Evolutionary conservation across 2,888 invertebrate genomes (phyloP).

Genomic region (Drosophila eohydei): DNA sequence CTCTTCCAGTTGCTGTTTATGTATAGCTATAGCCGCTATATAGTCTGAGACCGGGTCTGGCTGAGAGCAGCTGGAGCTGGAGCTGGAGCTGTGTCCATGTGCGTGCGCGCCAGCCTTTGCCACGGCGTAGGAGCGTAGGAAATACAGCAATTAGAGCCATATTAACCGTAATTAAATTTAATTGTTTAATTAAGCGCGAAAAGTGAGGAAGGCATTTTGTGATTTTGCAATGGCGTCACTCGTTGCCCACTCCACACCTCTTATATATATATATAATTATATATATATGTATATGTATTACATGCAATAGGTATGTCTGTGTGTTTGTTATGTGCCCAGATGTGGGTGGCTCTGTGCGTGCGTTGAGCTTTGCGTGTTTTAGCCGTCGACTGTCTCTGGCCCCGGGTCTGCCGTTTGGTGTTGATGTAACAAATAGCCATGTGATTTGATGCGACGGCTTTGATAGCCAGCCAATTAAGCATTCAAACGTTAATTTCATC

Average conservation of each 20-base stretch:
- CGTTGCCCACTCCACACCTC: constrained; percentile 13
- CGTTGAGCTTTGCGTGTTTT: constrained; percentile 64
- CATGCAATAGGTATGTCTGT: constrained; percentile 8
- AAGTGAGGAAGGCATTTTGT: constrained; percentile 80
- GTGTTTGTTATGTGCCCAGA: constrained; percentile 1
- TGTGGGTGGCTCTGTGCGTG: constrained; percentile 61
- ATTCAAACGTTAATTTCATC: constrained; percentile 76
- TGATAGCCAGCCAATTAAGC: constrained; percentile 77
- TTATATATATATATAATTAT: constrained; percentile 24
- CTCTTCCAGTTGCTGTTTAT: constrained; percentile 22
- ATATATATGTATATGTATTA: constrained; percentile 20
- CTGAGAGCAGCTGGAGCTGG: constrained; percentile 28
- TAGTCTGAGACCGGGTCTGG: constrained; percentile 26
- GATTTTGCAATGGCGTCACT: constrained; percentile 70
- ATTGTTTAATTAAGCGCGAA: constrained; percentile 85
- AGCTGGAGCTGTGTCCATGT: constrained; percentile 52
- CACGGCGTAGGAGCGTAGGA: constrained; percentile 74
- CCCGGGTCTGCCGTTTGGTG: constrained; percentile 49
- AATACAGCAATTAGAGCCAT: constrained; percentile 85
- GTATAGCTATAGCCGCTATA: constrained; percentile 21
- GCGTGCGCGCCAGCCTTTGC: constrained; percentile 59
- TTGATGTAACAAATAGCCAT: constrained; percentile 77
- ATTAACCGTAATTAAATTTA: constrained; percentile 85
- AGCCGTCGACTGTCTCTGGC: constrained; percentile 41
- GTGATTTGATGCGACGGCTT: constrained; percentile 77